phyloP scores from a whole-genome alignment of 1,140 invertebrate genomes.

The Dinoponera quadriceps region DNA sequence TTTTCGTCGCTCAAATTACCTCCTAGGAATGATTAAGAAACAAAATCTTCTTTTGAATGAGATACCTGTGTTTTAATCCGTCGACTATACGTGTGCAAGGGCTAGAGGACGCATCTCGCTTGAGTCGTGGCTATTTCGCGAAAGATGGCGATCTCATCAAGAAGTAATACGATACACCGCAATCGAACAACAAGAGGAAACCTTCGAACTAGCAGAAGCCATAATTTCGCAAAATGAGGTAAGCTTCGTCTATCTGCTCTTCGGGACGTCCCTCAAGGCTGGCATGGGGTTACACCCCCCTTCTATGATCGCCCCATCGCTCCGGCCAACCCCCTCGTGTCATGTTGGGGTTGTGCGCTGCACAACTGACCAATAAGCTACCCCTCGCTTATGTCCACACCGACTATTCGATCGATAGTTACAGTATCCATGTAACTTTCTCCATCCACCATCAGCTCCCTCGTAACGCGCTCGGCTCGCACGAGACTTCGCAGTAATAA shows the following conservation, averaged over 20 bases:
- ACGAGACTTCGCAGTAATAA: conserved; percentile 67
- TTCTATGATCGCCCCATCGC: conserved; percentile 65
- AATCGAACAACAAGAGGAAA: conserved; percentile 47
- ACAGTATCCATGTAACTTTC: conserved; percentile 71
- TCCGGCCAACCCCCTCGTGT: conserved; percentile 71
- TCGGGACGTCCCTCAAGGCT: conserved; percentile 65
- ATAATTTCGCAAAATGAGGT: conserved; percentile 76
- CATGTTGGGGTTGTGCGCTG: conserved; percentile 69
- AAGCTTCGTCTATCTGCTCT: conserved; percentile 59
- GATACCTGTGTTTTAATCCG: too few relatives aligned
- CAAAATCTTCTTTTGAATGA: too few relatives aligned
- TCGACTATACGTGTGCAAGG: too few relatives aligned
- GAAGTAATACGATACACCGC: conserved; percentile 39
- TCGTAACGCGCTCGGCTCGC: conserved; percentile 22
- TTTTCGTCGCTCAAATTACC: too few relatives aligned
- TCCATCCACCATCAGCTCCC: conserved; percentile 37
- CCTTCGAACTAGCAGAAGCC: conserved; percentile 57
- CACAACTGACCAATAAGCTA: conserved; percentile 78
- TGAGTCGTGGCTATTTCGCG: not conserved
- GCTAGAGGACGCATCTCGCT: not conserved
- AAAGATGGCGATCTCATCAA: conserved; percentile 47
- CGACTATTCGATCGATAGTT: conserved; percentile 72
- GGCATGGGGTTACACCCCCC: conserved; percentile 68
- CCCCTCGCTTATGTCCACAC: conserved; percentile 66
- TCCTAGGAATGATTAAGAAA: too few relatives aligned